Base-by-base conservation (phyloP, 2,797 vertebrate species). In the Lepus oiostolus region DNA sequence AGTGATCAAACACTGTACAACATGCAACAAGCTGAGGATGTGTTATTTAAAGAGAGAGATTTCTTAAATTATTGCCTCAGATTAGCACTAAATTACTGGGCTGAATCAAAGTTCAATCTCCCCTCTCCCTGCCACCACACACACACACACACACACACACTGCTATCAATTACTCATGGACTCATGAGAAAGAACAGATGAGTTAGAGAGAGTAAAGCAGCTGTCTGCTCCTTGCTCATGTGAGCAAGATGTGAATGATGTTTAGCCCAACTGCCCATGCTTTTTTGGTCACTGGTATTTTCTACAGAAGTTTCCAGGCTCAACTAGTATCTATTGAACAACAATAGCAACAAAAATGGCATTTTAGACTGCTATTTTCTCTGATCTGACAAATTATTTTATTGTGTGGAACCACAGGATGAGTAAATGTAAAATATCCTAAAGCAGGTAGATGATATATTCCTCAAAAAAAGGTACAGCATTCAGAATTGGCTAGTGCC, bases 341-440 rank as follows among this genome's bases (percentile, higher is more conserved):
- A 47, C 42, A 9, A 47, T 8, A 47, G 42, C 42, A 47, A 86
- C 19, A 68, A 94, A 83, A 47, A 14, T 24, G 26, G 8, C 50
- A 85, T 68, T 47, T 93, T 67, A 81, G 74, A 80, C 2, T 85
- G 11, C 13, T 28, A 13, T 67, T 42, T 67, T 72, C 26, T 85
- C 26, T 72, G 7, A 84, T 81, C 19, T 70, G 26, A 52, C 4
- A 76, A 95, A 72, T 58, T 76, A 87, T 32, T 88, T 93, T 76
- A 60, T 82, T n/a, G 68, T 52, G 4, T 5, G 5, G 28, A 76
- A 26, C 38, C 21, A 76, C 0, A 30, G 35, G 21, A 50, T 65
- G 90, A 90, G 19, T 67, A 71, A 42, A 91, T 85, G 6, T 85
- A 95, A 88, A 88, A 75, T 35, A 75, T 47, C 7, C 14, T 17